Evolutionary conservation across 2,113 vertebrate genomes (phyloP), one percentile per base, ranked within the genome.

Genomic region (Mobula hypostoma): DNA sequence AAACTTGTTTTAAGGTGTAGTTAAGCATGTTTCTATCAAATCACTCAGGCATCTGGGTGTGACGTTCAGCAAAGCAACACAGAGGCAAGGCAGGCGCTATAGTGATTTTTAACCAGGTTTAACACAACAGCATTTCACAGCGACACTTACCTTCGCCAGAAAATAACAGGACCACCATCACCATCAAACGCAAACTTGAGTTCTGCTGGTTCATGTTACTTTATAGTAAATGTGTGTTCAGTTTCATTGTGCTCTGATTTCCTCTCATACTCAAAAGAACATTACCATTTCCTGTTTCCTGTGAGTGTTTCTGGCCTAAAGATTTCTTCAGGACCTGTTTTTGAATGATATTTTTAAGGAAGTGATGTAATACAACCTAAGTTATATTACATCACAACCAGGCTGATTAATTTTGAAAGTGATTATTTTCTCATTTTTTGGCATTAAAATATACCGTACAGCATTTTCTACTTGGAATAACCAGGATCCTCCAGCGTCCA

Each of bases 161-260:
- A 74, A 93, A 56, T 29, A 56, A 74, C 32, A 74, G 70, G 70
- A 40, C 36, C 70, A 27, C 91, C 40, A 19, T 76, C 70, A 93
- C 68, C 24, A 74, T 29, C 91, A 74, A 93, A 74, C 29, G 48
- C 32, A 93, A 40, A 27, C 68, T 74, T 74, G 68, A 74, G 72
- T 93, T 76, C 68, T 9, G 36, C 70, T 93, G 91, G 91, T 93
- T 93, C 91, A 93, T 93, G 91, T 93, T 93, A 92, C 66, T 70
- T 92, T 72, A 56, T 48, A 76, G 70, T 74, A 5, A 12, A 70
- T 74, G n/a, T 93, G 68, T 68, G 27, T 74, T 70, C 70, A 93
- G 8, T 74, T 6, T 40, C 70, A 93, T 93, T 76, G 68, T 93
- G 40, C 40, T 93, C 91, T 76, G 91, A 93, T 93, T 76, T 74